Evolutionary conservation across 2,888 invertebrate genomes (phyloP), one percentile per base, ranked within the genome.

Genomic region (Tridacna gigas): DNA sequence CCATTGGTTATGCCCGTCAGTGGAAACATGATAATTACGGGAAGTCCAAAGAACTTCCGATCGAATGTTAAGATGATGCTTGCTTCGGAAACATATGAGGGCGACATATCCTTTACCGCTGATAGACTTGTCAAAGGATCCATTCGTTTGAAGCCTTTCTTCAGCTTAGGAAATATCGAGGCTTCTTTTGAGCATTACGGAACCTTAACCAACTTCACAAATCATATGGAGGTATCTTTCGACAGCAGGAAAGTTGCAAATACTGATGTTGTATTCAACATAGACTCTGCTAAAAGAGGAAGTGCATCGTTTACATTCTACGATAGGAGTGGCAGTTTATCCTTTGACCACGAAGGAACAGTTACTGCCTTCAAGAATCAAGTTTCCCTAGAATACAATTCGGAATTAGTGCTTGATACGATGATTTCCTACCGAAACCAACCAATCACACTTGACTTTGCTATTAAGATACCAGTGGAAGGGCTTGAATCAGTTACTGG

Each of bases 231-330:
- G 51, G 26, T 75, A 22, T 47, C 75, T 4, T 25, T 73, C 12
- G 56, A 80, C 48, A 66, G 79, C 48, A 76, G 84, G 25, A 86
- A 65, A 20, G 74, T 86, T 18, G 83, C n/a, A 45, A 73, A 83
- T 67, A 82, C 82, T 9, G 86, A 89, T 73, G 56, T 88, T n/a
- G 77, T 67, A 48, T 63, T 82, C n/a, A 82, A 82, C 28, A 48
- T 75, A 20, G 77, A 81, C 26, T 48, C 79, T 28, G 63, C 79
- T 15, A 13, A 48, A 5, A 63, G n/a, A 47, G 79, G 81, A 66
- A 74, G 67, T 9, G n/a, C 51, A 20, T n/a, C 12, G 9, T 15
- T 66, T 71, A 74, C 51, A 60, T 26, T 37, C 28, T 76, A 45
- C 20, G 60, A 45, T n/a, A 56, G 60, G 15, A 66, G 45, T 22